Evolutionary conservation across 2,888 invertebrate species (phyloP).

Genomic region (Reticulitermes lucifugus): DNA sequence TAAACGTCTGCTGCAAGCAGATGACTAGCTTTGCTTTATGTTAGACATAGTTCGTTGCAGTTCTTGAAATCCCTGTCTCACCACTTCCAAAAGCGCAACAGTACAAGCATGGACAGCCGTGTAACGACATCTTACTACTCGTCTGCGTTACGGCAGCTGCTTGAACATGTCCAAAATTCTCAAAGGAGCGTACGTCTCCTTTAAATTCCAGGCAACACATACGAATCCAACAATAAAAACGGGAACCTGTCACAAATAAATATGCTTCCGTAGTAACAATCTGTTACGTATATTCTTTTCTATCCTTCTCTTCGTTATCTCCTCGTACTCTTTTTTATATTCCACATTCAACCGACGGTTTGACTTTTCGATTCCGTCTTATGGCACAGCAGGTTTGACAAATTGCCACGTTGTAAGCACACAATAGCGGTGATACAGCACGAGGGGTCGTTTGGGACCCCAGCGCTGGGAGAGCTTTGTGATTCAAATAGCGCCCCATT

Average conservation of each 20-base stretch:
- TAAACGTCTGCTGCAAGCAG: no score
- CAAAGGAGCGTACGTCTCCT: no score
- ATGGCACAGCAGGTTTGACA: slow-evolving; percentile 44
- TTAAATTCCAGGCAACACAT: no score
- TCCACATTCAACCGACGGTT: slow-evolving; percentile 11
- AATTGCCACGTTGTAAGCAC: slow-evolving; percentile 45
- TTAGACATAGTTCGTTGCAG: no score
- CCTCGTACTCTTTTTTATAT: not conserved
- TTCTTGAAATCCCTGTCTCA: no score
- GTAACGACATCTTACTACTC: no score
- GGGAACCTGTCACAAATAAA: slow-evolving; percentile 18
- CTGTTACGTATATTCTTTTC: slow-evolving; percentile 22
- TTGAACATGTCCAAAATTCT: no score
- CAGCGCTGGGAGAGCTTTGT: slow-evolving; percentile 37
- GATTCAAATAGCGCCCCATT: slow-evolving; percentile 48
- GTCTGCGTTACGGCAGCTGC: no score
- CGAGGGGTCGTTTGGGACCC: slow-evolving; percentile 12
- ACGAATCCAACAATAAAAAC: not conserved
- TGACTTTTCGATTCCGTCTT: slow-evolving; percentile 41
- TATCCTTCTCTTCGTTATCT: slow-evolving; percentile 8
- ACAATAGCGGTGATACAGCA: slow-evolving; percentile 46
- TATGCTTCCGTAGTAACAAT: slow-evolving; percentile 14
- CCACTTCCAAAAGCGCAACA: no score
- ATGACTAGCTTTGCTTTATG: no score
- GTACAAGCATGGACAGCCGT: no score